Evolutionary conservation across 2,113 vertebrate species (phyloP).

Genomic region (Pelvicachromis taeniatus): DNA sequence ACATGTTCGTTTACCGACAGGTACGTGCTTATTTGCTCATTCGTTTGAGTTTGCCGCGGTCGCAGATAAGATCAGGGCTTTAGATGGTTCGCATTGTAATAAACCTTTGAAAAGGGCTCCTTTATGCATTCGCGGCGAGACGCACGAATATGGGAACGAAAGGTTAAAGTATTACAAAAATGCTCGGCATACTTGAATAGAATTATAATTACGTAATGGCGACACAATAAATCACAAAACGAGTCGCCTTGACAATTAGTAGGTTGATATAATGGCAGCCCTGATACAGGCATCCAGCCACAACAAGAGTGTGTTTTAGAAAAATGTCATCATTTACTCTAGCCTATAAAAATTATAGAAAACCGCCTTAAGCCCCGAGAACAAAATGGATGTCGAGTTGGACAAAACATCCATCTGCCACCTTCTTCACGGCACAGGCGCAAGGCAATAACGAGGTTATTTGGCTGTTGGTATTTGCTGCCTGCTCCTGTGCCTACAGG

Average conservation of each 20-base stretch:
- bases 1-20: background rate
- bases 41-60: background rate
- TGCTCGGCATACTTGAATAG: background rate
- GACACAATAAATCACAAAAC: background rate
- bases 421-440: constrained; percentile 46
- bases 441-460: constrained; percentile 66
- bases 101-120: background rate
- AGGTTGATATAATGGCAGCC: background rate
- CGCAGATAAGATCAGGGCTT: background rate
- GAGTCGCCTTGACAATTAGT: background rate
- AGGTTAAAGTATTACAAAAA: background rate
- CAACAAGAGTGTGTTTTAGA: background rate
- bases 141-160: background rate
- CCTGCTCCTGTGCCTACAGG: constrained; percentile 56
- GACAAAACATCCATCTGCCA: constrained; percentile 62
- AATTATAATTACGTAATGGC: background rate
- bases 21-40: background rate
- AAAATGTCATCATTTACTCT: constrained; percentile 30
- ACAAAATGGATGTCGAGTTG: constrained; percentile 59
- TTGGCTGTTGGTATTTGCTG: constrained; percentile 63
- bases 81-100: background rate
- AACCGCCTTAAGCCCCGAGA: constrained; percentile 47
- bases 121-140: background rate
- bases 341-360: constrained; percentile 35
- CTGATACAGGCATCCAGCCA: background rate